These are phyloP conservation scores for Dermochelys coriacea DNA, from an alignment of 2,797 vertebrate genomes.

Conservation along the genomic window DNA sequence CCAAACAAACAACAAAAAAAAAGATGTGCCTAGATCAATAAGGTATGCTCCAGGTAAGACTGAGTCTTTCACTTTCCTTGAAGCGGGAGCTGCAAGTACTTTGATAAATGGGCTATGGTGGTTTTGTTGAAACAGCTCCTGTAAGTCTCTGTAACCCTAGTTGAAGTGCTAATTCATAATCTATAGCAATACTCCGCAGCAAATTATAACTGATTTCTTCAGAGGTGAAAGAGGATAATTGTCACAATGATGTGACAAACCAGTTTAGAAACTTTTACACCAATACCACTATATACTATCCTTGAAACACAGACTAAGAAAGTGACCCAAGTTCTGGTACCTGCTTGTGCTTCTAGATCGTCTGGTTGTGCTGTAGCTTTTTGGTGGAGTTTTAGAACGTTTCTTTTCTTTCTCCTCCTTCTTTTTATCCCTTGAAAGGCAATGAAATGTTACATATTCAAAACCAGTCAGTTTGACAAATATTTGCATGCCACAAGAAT, in stretches of 20 bases:
- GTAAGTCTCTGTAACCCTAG: not conserved
- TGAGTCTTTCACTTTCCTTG: not conserved
- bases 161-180: not conserved
- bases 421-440: conserved; percentile 89
- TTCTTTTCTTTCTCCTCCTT: conserved; percentile 98
- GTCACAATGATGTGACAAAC: not conserved
- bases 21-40: not conserved
- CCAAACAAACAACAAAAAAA: not conserved
- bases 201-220: not conserved
- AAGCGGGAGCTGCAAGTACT: not conserved
- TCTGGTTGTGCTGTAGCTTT: conserved; percentile 97
- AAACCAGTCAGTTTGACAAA: not conserved
- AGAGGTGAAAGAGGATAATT: not conserved
- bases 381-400: conserved; percentile 97
- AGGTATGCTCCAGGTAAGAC: not conserved
- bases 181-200: not conserved
- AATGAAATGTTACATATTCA: conserved; percentile 25
- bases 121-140: not conserved
- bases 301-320: not conserved
- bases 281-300: not conserved
- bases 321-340: conserved; percentile 65
- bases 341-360: conserved; percentile 94
- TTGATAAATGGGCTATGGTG: not conserved
- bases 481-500: not conserved
- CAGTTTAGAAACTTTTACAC: not conserved